Base-by-base conservation (phyloP, 1,140 invertebrate genomes). In the Archivesica marissinica region DNA sequence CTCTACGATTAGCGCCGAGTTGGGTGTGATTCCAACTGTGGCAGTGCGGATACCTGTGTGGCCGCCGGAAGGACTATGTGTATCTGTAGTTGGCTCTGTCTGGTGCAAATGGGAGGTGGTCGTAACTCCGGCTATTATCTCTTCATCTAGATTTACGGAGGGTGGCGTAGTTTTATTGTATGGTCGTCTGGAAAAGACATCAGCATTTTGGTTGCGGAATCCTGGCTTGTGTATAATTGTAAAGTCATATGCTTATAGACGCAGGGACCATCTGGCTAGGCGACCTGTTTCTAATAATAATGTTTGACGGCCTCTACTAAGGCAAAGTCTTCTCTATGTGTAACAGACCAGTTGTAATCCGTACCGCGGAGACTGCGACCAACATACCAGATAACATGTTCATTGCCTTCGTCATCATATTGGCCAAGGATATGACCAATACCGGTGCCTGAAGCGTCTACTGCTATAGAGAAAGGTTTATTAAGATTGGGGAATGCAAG, bases 301-400 rank as follows among this genome's bases (percentile, higher is more conserved):
- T 35, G 20, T 44, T 75, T 72, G 15, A 88, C 28, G 17, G 66
- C 85, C n/a, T n/a, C 80, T 20, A 87, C 56, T 38, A 88, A 47
- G 59, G 56, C 61, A 20, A 84, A 28, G 7, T 76, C 33, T 75
- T 87, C 86, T 20, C 30, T 77, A 50, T 87, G 70, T 4, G 86
- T 75, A 25, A 77, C 30, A 7, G 44, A 25, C 70, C 74, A 86
- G 6, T 25, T 94, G 54, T 76, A 79, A 89, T 96, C 95, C 1
- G 93, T 86, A 0, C 61, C 39, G 4, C 77, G 90, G 4, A 95
- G 76, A 4, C 90, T 85, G 13, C 94, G 84, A 84, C 94, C 94
- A 0, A 94, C 94, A 82, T 95, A 95, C 25, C 90, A 94, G 3
- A 95, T 91, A 0, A 94, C 93, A 15, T 86, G 38, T 91, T 94